Evolutionary conservation across 2,113 vertebrate species (phyloP).

Genomic region (Grammomys surdaster): DNA sequence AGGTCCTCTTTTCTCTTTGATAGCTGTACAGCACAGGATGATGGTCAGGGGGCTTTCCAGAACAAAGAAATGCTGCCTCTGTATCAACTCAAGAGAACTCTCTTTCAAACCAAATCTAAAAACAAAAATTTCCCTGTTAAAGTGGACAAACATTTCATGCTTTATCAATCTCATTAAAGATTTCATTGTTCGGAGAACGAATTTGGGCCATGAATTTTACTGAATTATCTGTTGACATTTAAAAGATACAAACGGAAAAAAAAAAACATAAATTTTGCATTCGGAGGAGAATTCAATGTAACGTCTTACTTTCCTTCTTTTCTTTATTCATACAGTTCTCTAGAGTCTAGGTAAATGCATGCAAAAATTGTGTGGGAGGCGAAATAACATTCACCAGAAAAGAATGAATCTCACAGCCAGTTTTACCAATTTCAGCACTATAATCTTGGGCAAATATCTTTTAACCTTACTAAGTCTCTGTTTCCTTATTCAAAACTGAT

Average conservation of each 20-base stretch:
- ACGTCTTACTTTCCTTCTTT: background rate
- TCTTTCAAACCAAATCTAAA: background rate
- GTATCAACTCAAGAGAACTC: background rate
- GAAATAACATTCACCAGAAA: slow-evolving; percentile 9
- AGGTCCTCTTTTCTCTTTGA: background rate
- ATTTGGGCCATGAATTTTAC: background rate
- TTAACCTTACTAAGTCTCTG: background rate
- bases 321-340: slow-evolving; percentile 3
- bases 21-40: background rate
- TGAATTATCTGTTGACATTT: slow-evolving; percentile 29
- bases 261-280: slow-evolving; percentile 24
- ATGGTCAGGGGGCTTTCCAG: background rate
- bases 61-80: slow-evolving; percentile 6
- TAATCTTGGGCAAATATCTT: background rate
- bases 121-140: background rate
- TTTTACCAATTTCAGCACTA: background rate
- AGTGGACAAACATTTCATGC: background rate
- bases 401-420: background rate
- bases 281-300: slow-evolving; percentile 26
- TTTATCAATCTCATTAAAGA: background rate
- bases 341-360: background rate
- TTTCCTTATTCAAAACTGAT: slow-evolving; percentile 42
- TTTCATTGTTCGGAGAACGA: background rate
- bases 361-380: background rate
- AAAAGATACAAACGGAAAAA: background rate